Conservation (phyloP, 2,888 invertebrate genomes). For the Callinectes sapidus region DNA sequence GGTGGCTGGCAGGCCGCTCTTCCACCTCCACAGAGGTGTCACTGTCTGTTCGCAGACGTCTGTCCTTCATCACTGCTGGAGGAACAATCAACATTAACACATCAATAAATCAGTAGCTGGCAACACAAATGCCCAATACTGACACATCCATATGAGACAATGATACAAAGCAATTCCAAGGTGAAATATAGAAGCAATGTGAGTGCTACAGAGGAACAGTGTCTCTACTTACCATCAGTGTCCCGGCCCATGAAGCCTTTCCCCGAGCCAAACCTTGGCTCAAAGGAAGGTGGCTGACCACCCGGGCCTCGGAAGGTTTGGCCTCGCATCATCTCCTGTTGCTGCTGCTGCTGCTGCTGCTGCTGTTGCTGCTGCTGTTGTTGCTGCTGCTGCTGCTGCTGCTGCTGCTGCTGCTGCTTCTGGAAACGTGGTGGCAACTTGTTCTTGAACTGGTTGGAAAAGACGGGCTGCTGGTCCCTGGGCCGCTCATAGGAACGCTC, state of each 20-base stretch:
- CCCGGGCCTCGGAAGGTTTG: constrained; percentile 55
- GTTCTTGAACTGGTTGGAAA: constrained; percentile 86
- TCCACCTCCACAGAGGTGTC: constrained; percentile 64
- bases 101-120: too few relatives aligned
- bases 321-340: constrained; percentile 61
- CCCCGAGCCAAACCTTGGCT: constrained; percentile 58
- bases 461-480: constrained; percentile 78
- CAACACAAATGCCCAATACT: too few relatives aligned
- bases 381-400: constrained; percentile 77
- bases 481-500: constrained; percentile 61
- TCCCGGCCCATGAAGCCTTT: constrained; percentile 57
- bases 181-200: too few relatives aligned
- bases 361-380: constrained; percentile 84
- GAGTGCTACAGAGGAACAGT: not conserved
- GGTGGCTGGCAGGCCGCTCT: constrained; percentile 60
- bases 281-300: constrained; percentile 55
- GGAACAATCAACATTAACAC: not conserved
- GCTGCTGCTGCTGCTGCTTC: constrained; percentile 80
- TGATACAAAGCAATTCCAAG: too few relatives aligned
- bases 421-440: constrained; percentile 91
- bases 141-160: too few relatives aligned
- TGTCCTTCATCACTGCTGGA: constrained; percentile 48
- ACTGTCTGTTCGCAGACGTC: constrained; percentile 63
- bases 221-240: constrained; percentile 53
- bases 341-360: constrained; percentile 44